phyloP scores from a whole-genome alignment of 2,797 vertebrate genomes.

The Ataeniobius toweri region DNA sequence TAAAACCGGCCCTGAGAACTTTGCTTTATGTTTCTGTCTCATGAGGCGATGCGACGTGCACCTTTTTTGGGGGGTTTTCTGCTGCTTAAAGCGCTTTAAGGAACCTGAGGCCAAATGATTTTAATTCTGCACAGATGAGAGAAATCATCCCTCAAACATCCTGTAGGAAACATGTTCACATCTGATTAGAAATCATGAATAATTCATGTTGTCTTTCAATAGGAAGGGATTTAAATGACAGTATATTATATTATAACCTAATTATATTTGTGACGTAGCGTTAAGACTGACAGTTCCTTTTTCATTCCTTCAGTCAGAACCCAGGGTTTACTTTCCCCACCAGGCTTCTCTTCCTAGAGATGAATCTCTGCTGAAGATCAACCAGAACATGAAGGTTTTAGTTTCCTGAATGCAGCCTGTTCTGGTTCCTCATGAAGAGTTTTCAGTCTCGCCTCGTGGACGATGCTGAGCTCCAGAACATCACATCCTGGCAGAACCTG shows the following conservation, averaged over 20 bases:
- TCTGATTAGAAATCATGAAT: not conserved
- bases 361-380: not conserved
- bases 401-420: not conserved
- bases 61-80: constrained; percentile 10
- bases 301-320: not conserved
- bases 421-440: not conserved
- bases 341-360: not conserved
- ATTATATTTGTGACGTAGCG: not conserved
- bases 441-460: too few species aligned
- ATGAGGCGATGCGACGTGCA: not conserved
- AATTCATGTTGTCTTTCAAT: not conserved
- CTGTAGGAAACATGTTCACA: not conserved
- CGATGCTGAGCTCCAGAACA: not conserved
- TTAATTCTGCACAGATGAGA: too few species aligned
- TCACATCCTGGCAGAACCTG: not conserved
- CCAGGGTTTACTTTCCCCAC: not conserved
- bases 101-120: too few species aligned
- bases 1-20: not conserved
- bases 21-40: too few species aligned
- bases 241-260: not conserved
- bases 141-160: too few species aligned
- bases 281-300: not conserved
- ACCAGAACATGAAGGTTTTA: not conserved
- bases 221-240: too few species aligned
- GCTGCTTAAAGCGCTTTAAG: not conserved